A percentile compares a stretch with the other conserved stretches of the same genome.
These are phyloP conservation scores for Saccopteryx leptura DNA, from an alignment of 2,113 vertebrate genomes.

Conservation along the genomic window DNA sequence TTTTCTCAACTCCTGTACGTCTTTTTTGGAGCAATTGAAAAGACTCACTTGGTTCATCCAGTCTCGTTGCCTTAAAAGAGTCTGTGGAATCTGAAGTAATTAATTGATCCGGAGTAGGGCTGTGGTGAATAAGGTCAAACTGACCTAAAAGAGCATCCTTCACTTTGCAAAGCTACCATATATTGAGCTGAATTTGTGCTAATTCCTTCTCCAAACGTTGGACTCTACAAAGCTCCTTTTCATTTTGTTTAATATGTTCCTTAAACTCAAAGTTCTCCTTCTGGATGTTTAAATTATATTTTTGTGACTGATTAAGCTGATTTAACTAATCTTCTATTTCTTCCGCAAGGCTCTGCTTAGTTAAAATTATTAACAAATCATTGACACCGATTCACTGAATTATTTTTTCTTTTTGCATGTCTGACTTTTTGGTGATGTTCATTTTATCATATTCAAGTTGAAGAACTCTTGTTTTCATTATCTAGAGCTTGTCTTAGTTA, in stretches of 20 bases:
- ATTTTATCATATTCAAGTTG: constrained; percentile 86
- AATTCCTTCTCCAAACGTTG: constrained; percentile 91
- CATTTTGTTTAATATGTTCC: constrained; percentile 61
- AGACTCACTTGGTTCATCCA: constrained; percentile 69
- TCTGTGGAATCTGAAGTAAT: neutral
- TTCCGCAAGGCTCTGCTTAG: constrained; percentile 90
- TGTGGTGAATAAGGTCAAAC: constrained; percentile 86
- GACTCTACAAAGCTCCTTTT: neutral
- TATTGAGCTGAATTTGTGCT: constrained; percentile 92
- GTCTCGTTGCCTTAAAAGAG: neutral
- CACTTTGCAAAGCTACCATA: constrained; percentile 91
- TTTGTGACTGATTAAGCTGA: constrained; percentile 88
- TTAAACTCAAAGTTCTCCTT: constrained; percentile 88
- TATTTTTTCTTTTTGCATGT: constrained; percentile 88
- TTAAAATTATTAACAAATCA: constrained; percentile 89
- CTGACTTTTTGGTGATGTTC: constrained; percentile 82
- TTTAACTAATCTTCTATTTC: constrained; percentile 90
- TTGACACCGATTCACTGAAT: constrained; percentile 91
- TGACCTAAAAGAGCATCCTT: constrained; percentile 91
- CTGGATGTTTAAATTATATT: constrained; percentile 84
- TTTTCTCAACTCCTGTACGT: constrained; percentile 85
- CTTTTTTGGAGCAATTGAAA: constrained; percentile 83
- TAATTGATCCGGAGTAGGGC: neutral
- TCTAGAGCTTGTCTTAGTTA: constrained; percentile 88
- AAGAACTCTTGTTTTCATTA: constrained; percentile 81